Base-by-base conservation (phyloP, 1,140 invertebrate genomes). In the Orius insidiosus region DNA sequence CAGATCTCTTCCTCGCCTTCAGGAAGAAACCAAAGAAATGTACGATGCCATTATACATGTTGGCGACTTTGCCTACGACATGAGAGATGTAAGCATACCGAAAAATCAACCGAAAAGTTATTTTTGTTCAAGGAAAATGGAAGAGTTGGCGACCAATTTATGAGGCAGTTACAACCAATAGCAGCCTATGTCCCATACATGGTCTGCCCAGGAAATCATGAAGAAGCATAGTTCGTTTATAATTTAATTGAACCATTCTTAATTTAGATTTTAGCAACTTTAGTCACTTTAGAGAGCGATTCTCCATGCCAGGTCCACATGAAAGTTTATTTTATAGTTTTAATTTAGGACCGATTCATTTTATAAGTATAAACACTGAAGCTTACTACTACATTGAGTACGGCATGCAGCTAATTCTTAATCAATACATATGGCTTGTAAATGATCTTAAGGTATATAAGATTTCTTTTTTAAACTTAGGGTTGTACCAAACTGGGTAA, bases 11-110 rank as follows among this genome's bases (percentile, higher is more conserved):
- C 68, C 74, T 0, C 66, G 78, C 38, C 62, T 96, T 31, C 83
- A 88, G 60, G 65, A 80, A 52, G 89, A 95, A 56, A 74, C 79
- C 0, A 74, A 87, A 57, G 64, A 72, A 10, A 62, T 74, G 53
- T 92, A 87, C 61, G 86, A 95, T 67, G 72, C 82, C 48, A 77
- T 88, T 46, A 68, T 95, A 38, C 92, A 96, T 68, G 84, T 92
- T 50, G 90, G 89, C 1, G 88, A 94, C 70, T 86, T 96, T 69
- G 92, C 90, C n/a, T 97, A 97, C 67, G 84, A 97, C 61, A 85
- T 97, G 82, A 66, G 89, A 63, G 68, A 74, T 1, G 75, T 76
- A 66, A 66, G 66, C 55, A 19, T 42, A 2, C 15, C 3, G 5
- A 9, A 41, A 40, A 40, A 24, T 24, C 7, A 4, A 24, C n/a